Base-by-base conservation (phyloP, 1,140 invertebrate genomes). In the Hetaerina americana region DNA sequence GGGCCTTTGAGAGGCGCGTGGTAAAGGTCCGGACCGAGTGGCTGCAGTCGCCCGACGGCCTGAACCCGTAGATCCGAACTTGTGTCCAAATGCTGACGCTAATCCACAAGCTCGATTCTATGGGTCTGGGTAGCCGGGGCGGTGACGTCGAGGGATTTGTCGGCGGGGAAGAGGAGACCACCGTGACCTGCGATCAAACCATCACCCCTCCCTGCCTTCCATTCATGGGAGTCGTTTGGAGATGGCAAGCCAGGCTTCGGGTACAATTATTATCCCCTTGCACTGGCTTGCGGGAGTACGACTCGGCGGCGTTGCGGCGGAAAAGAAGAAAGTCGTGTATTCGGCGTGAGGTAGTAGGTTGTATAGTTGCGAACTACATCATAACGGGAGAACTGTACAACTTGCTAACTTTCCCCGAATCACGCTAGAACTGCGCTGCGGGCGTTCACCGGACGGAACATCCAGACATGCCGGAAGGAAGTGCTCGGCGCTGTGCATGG, bases 291-390 rank as follows among this genome's bases (percentile, higher is more conserved):
- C 77, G 79, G 79, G 79, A 78, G 78, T 40, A 18, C 26, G 6
- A 8, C 26, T 8, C 6, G 29, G 27, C 28, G 26, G 6, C 12
- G 18, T 57, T 26, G 69, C 31, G 15, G 66, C 24, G 22, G 57
- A 29, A 24, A 26, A 49, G 27, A 18, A 26, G 27, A 27, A 27
- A 25, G 66, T 29, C 1, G 66, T 70, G 66, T 66, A 78, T 77
- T 81, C 85, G 82, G 82, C 84, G 84, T 88, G 87, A 89, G 87
- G 87, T 89, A 89, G 87, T 88, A 88, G 87, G 87, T 89, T 89
- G 87, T 89, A 89, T 88, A 87, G 87, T 88, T 87, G 80, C 84
- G 86, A 84, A 87, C 84, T 84, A 86, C 85, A 85, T 84, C 80
- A 77, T 78, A 77, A 82, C 79, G 82, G 84, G 81, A 81, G 85